Conservation (phyloP, 2,113 vertebrate species). For the Hyla sarda region DNA sequence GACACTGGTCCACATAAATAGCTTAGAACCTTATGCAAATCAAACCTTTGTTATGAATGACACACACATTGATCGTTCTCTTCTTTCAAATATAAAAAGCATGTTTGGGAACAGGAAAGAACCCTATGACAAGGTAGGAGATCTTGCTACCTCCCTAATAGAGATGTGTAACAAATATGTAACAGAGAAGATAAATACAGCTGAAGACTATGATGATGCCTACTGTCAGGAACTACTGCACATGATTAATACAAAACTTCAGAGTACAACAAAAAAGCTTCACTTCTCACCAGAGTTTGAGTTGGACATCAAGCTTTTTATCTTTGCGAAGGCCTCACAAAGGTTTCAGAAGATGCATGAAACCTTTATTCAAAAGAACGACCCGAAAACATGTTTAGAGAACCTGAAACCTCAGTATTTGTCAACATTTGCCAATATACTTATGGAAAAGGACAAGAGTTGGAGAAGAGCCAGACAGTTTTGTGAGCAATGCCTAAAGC, state of each 20-base stretch:
- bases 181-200: conserved; percentile 62
- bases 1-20: neutral
- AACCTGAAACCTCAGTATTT: conserved; percentile 46
- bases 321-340: neutral
- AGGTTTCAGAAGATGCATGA: conserved; percentile 43
- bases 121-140: conserved; percentile 62
- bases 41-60: conserved; percentile 63
- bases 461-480: conserved; percentile 52
- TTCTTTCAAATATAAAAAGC: no score
- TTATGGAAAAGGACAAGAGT: conserved; percentile 31
- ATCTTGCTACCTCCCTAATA: conserved; percentile 63
- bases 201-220: conserved; percentile 66
- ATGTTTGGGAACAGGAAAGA: conserved; percentile 57
- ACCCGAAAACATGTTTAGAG: conserved; percentile 22
- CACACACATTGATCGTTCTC: conserved; percentile 29
- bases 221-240: conserved; percentile 62
- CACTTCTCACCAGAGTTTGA: conserved; percentile 28
- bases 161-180: conserved; percentile 66
- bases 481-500: conserved; percentile 54
- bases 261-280: neutral
- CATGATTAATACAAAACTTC: conserved; percentile 10
- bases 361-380: conserved; percentile 28
- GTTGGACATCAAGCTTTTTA: conserved; percentile 51
- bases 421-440: conserved; percentile 41
- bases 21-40: neutral